Conservation (phyloP, 2,113 vertebrate genomes). For the Pongo pygmaeus region DNA sequence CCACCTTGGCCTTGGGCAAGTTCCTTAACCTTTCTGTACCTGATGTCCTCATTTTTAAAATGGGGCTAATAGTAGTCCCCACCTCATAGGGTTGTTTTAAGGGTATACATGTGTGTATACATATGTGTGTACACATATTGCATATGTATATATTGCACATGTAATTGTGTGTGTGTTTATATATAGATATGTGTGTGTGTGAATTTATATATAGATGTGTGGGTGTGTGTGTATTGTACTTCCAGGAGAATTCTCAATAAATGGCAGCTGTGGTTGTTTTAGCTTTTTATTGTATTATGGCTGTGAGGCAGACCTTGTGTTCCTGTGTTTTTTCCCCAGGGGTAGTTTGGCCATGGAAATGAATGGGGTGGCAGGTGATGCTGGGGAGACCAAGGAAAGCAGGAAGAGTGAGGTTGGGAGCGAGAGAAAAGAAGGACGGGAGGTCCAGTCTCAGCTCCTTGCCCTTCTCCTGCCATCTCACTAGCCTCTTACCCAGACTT, state of each 20-base stretch:
- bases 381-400: neutral
- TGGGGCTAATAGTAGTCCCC: neutral
- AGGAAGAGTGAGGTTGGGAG: neutral
- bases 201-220: too few relatives aligned
- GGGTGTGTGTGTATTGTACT: neutral
- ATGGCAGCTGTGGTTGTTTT: neutral
- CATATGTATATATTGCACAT: accelerated
- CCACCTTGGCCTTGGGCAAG: neutral
- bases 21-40: neutral
- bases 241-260: neutral
- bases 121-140: accelerated
- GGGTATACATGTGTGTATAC: neutral
- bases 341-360: neutral
- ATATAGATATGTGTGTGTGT: neutral
- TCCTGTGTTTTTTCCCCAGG: neutral
- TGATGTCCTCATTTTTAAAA: neutral
- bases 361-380: neutral
- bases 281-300: neutral
- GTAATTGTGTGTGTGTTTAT: too few relatives aligned
- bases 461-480: neutral
- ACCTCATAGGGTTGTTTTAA: neutral
- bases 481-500: neutral
- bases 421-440: accelerated
- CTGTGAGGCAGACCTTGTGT: neutral
- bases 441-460: neutral